Evolutionary conservation across 2,888 invertebrate species (phyloP), one percentile per base, ranked within the genome.

Genomic region (Kuschelorhynchus macadamiae): DNA sequence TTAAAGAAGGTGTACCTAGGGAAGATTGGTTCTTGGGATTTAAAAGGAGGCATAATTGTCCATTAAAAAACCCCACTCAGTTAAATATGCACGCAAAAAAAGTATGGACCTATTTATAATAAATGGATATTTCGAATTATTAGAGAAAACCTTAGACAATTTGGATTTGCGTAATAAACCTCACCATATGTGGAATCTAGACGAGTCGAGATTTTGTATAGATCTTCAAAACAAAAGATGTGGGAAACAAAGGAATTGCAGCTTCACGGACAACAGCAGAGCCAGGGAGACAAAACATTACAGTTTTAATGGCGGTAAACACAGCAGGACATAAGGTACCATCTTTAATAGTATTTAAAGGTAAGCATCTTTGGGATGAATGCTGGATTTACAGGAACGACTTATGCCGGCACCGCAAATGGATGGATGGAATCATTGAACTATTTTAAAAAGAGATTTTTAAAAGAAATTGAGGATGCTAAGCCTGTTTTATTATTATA

Each of bases 301-400:
- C 79, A 30, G 73, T 80, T 39, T 72, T 79, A 65, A 66, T 74
- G 42, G 63, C 69, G n/a, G 60, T 52, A 33, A 73, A 46, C 73
- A 73, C 73, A 39, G 62, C 61, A 67, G 78, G 79, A 36, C 77
- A 78, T 33, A 72, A 75, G 3, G 33, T 80, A 79, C 39, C 65
- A 81, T 80, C 79, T 20, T 67, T 81, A 18, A 78, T 81, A 42
- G 76, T 79, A 36, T 78, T 75, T 64, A 77, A 78, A 60, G 74
- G 78, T 20, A 79, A 79, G 70, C 73, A 77, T 73, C 65, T 77
- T 12, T 81, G 80, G 78, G 77, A 80, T 66, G 70, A 75, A 56
- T 81, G 78, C 30, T 67, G 55, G 21, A 9, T 16, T 25, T 80
- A 75, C 76, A 42, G 72, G 71, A 12, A 62, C 77, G 1, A 46